Evolutionary conservation across 2,797 vertebrate genomes (phyloP), one percentile per base, ranked within the genome.

Genomic region (Neopelma chrysocephalum): DNA sequence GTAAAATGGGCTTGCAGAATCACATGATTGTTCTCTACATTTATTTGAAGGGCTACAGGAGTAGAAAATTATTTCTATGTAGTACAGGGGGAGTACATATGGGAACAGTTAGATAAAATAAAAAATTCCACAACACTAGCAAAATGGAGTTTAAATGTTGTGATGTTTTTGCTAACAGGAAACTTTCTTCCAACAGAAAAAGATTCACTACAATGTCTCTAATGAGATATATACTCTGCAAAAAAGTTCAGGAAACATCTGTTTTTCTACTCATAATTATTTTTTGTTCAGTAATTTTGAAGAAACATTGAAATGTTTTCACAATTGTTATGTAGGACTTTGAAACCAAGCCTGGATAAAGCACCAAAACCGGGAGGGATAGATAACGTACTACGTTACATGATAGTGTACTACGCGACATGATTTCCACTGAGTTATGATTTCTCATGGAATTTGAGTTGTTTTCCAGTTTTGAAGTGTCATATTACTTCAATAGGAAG

Each of bases 121-220:
- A 73, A 90, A 62, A 40, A 42, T 0, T 0, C 4, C 16, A 43
- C 8, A 82, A 0, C 10, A 26, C 2, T 17, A 86, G 17, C 22
- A 84, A 78, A 93, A 82, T 15, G 32, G 11, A 76, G 26, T 69
- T 94, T 75, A 50, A 72, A 57, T 5, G 3, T 47, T 80, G 25
- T 25, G 14, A 36, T 43, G 8, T 4, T 54, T 90, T 72, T 68
- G 42, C 32, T 68, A 80, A 50, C 23, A 68, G 12, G 8, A 68
- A 90, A 61, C 3, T 3, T 45, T 56, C 70, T 87, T 50, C 61
- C 43, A 69, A 27, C 11, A 72, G 69, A 21, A 71, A 69, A 70
- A 75, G 15, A 86, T 40, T 25, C 54, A 69, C 45, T 86, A 51
- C 18, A 82, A 40, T 76, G 31, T 73, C 42, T 50, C 34, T 88